Evolutionary conservation across 2,888 invertebrate species (phyloP).

Genomic region (Colostygia pectinataria): DNA sequence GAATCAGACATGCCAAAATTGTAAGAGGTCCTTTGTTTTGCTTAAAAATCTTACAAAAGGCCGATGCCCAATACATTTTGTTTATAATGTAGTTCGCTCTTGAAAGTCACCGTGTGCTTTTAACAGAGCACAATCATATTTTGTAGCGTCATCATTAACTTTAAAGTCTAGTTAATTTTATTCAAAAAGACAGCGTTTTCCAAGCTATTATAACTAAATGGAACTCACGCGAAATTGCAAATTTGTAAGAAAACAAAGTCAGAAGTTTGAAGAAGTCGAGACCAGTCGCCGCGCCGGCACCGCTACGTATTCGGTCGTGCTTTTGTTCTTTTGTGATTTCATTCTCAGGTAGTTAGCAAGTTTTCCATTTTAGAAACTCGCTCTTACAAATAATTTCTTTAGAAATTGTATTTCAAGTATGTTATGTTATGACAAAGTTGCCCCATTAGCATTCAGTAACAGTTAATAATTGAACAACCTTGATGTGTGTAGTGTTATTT

Average conservation of each 20-base stretch:
- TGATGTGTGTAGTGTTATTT: too few species aligned
- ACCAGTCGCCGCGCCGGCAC: slow-evolving; percentile 16
- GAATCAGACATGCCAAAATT: too few species aligned
- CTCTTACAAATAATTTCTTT: slow-evolving; percentile 22
- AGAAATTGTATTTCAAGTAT: slow-evolving; percentile 20
- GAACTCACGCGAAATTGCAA: slow-evolving; percentile 22
- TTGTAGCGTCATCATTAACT: neutral
- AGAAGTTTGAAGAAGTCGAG: slow-evolving; percentile 30
- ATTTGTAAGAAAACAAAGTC: slow-evolving; percentile 40
- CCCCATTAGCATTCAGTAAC: too few species aligned
- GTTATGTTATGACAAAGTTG: too few species aligned
- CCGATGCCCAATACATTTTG: too few species aligned
- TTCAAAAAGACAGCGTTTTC: slow-evolving; percentile 9
- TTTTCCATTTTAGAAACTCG: slow-evolving; percentile 24
- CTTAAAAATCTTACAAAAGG: too few species aligned
- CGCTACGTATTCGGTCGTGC: slow-evolving; percentile 19
- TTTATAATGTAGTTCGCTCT: too few species aligned
- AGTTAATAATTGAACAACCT: too few species aligned
- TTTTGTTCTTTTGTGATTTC: slow-evolving; percentile 24
- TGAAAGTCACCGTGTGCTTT: too few species aligned
- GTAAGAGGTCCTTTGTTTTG: too few species aligned
- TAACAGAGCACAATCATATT: too few species aligned
- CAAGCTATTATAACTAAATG: slow-evolving; percentile 15
- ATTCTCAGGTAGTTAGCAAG: slow-evolving; percentile 30
- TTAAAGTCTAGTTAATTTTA: slow-evolving; percentile 7